Evolutionary conservation across 2,888 invertebrate species (phyloP).

Genomic region (Xestoiulus laeticollis): DNA sequence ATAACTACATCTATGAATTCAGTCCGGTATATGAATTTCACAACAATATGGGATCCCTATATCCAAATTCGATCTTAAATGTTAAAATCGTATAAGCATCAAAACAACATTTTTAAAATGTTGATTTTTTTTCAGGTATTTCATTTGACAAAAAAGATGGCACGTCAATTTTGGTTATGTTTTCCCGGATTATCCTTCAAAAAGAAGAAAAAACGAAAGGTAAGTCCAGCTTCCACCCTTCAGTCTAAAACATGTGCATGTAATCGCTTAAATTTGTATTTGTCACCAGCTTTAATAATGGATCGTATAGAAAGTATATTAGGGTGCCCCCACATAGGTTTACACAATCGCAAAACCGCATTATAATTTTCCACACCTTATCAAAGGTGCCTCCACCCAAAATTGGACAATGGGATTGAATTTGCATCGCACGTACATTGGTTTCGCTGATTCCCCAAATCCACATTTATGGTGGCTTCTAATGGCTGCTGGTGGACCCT

Average conservation of each 20-base stretch:
- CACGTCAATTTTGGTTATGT: background rate
- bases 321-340: background rate
- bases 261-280: background rate
- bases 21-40: too few relatives aligned
- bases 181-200: slow-evolving; percentile 23
- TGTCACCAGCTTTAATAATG: background rate
- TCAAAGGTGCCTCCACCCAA: background rate
- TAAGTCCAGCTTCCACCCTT: background rate
- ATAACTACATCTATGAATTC: too few relatives aligned
- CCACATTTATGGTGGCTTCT: background rate
- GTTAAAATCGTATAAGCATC: too few relatives aligned
- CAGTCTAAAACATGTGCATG: background rate
- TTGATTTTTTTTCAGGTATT: background rate
- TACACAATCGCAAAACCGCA: background rate
- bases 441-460: background rate
- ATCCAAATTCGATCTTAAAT: too few relatives aligned
- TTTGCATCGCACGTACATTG: background rate
- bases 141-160: background rate
- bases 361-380: background rate
- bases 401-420: background rate
- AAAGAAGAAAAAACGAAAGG: slow-evolving; percentile 2
- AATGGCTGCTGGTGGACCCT: background rate
- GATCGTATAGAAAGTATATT: background rate
- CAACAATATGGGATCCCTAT: too few relatives aligned
- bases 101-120: too few relatives aligned